Evolutionary conservation across 2,888 invertebrate species (phyloP).

Genomic region (Thyatira batis): DNA sequence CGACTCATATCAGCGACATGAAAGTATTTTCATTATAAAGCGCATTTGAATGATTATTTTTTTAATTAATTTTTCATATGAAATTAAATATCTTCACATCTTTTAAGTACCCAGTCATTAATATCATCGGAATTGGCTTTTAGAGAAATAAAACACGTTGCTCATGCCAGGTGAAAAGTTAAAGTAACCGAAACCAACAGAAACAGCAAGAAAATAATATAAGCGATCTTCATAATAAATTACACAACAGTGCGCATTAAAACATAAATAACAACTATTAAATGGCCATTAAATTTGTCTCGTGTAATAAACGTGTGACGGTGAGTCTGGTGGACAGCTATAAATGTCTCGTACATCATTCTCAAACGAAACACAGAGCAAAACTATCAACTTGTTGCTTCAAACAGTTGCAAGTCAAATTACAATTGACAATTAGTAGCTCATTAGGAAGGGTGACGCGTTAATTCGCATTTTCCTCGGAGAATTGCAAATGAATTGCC

Average conservation of each 20-base stretch:
- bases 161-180: neutral
- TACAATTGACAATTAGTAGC: neutral
- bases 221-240: neutral
- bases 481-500: neutral
- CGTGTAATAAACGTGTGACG: neutral
- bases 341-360: neutral
- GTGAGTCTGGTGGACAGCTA: neutral
- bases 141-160: neutral
- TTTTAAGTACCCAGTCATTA: too few relatives aligned
- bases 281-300: constrained; percentile 1
- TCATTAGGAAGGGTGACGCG: neutral
- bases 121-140: too few relatives aligned
- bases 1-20: neutral
- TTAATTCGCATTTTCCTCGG: neutral
- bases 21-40: neutral
- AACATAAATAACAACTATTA: constrained; percentile 6
- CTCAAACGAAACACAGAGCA: neutral
- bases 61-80: too few relatives aligned
- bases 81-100: too few relatives aligned
- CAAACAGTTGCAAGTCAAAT: neutral
- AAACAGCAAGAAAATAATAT: neutral
- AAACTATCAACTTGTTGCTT: neutral
- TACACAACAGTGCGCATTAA: neutral
- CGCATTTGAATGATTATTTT: too few relatives aligned
- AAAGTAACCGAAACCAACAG: neutral